Percentiles rank a stretch among this genome's conserved stretches.
These are phyloP conservation scores for Anastatus disparis DNA, from an alignment of 1,140 invertebrate genomes.

Conservation along the genomic window DNA sequence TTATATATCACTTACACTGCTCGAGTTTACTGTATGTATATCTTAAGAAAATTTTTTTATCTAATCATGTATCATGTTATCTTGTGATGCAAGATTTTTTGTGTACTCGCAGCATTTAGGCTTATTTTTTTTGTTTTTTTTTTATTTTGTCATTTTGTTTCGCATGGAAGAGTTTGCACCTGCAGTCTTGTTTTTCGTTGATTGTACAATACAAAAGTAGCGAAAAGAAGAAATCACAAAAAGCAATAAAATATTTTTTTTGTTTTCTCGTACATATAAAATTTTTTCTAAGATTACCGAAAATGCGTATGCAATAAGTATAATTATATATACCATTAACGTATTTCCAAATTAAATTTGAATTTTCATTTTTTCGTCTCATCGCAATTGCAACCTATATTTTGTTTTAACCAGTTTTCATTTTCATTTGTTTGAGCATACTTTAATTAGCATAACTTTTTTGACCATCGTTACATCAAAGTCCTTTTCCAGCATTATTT, in stretches of 20 bases:
- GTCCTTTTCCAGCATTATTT: too few relatives aligned
- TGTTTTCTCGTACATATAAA: constrained; percentile 20
- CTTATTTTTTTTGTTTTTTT: constrained; percentile 47
- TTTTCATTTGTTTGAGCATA: constrained; percentile 41
- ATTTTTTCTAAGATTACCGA: constrained; percentile 22
- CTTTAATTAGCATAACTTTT: constrained; percentile 9
- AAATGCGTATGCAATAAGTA: constrained; percentile 31
- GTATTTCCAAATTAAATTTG: constrained; percentile 18
- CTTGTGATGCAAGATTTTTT: constrained; percentile 36
- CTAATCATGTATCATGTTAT: constrained; percentile 36
- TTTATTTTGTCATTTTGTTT: constrained; percentile 39
- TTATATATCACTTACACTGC: constrained; percentile 63
- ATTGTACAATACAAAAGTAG: constrained; percentile 54
- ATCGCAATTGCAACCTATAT: constrained; percentile 20
- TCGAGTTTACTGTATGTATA: constrained; percentile 59
- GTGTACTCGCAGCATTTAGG: constrained; percentile 40
- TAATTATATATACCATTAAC: constrained; percentile 23
- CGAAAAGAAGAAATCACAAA: constrained; percentile 51
- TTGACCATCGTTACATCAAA: constrained; percentile 6
- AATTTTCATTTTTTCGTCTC: constrained; percentile 7
- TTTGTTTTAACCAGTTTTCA: too few relatives aligned
- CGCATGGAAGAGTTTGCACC: constrained; percentile 46
- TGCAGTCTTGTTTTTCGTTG: constrained; percentile 54
- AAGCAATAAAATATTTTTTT: constrained; percentile 47
- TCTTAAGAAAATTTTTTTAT: constrained; percentile 42